Evolutionary conservation across 2,888 invertebrate species (phyloP).

Genomic region (Pterostichus madidus): DNA sequence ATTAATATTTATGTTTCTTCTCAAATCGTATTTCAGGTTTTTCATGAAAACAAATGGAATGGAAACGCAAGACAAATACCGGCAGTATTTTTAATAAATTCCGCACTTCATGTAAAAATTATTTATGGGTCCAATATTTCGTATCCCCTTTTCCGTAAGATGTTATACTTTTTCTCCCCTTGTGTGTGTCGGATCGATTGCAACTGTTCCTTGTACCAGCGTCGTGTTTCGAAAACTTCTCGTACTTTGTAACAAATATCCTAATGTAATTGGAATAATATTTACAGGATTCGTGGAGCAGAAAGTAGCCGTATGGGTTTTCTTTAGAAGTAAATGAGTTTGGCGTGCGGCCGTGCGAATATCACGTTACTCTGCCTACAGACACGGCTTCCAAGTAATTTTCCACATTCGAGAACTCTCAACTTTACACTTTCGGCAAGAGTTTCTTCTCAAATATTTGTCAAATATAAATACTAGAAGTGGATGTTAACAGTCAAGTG

Average conservation of each 20-base stretch:
- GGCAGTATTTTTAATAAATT: slow-evolving; percentile 50
- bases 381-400: slow-evolving; percentile 33
- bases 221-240: slow-evolving; percentile 18
- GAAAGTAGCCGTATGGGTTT: slow-evolving; percentile 46
- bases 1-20: slow-evolving; percentile 6
- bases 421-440: slow-evolving; percentile 23
- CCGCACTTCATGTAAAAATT: slow-evolving; percentile 48
- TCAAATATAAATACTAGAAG: slow-evolving; percentile 6
- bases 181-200: background rate
- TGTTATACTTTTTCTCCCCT: slow-evolving; percentile 26
- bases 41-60: slow-evolving; percentile 24
- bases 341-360: slow-evolving; percentile 18
- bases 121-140: slow-evolving; percentile 57
- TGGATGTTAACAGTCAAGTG: too few species aligned
- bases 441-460: slow-evolving; percentile 25
- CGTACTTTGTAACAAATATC: slow-evolving; percentile 48
- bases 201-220: background rate
- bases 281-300: slow-evolving; percentile 43
- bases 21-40: background rate
- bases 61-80: slow-evolving; percentile 17
- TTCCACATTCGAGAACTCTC: slow-evolving; percentile 14
- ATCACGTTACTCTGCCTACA: slow-evolving; percentile 28
- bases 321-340: slow-evolving; percentile 36
- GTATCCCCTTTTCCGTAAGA: slow-evolving; percentile 8
- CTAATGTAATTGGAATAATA: slow-evolving; percentile 62